phyloP scores from a whole-genome alignment of 1,140 invertebrate genomes.

The Planococcus citri region DNA sequence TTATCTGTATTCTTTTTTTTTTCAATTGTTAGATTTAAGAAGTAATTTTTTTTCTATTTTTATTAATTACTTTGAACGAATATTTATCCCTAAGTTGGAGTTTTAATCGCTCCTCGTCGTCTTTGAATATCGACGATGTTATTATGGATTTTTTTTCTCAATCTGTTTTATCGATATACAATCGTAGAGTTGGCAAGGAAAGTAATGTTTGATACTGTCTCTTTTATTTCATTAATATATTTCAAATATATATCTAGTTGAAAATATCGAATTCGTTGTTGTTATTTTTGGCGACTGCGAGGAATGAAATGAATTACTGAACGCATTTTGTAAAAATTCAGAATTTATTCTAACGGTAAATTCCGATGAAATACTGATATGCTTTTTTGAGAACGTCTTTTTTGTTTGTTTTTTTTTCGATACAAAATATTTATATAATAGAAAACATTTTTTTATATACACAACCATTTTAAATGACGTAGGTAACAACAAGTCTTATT shows the following conservation, averaged over 20 bases:
- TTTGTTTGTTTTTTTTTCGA: not conserved
- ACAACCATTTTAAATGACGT: not conserved
- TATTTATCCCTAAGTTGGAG: too few species aligned
- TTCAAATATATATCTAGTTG: not conserved
- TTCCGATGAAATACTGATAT: not conserved
- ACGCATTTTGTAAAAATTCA: not conserved
- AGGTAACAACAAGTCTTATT: not conserved
- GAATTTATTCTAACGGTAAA: conserved; percentile 2
- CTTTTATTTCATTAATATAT: not conserved
- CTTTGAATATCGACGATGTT: not conserved
- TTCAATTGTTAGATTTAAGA: not conserved
- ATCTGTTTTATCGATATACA: not conserved
- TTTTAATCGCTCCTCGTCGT: too few species aligned
- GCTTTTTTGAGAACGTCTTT: not conserved
- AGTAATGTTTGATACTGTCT: not conserved
- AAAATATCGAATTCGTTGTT: not conserved
- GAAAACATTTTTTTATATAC: not conserved
- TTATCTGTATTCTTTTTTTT: too few species aligned
- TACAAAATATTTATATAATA: conserved; percentile 4
- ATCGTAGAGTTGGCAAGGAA: not conserved
- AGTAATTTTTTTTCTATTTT: not conserved
- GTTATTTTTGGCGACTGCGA: not conserved
- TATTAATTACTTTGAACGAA: not conserved
- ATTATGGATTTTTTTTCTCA: not conserved
- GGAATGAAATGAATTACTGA: not conserved